These are phyloP conservation scores for Benitochromis conjunctus DNA, from an alignment of 2,113 vertebrate genomes.

Conservation along the genomic window DNA sequence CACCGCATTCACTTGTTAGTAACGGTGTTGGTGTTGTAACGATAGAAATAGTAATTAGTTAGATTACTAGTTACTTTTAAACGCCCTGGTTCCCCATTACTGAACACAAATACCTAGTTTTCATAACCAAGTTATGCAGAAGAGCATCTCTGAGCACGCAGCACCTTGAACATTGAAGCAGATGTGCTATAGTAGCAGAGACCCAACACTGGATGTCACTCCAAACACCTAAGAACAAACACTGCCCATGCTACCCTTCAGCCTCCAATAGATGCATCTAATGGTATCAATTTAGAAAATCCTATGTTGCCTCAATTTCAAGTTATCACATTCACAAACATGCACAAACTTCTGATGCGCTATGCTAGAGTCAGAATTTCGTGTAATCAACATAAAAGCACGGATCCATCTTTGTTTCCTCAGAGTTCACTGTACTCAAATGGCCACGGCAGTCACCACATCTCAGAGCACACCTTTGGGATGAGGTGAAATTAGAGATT, in stretches of 20 bases:
- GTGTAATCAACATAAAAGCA: background rate
- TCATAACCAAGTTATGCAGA: background rate
- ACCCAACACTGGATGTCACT: background rate
- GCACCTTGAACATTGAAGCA: background rate
- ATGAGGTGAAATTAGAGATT: background rate
- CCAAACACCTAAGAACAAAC: fast-evolving
- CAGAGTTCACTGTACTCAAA: background rate
- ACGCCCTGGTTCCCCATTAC: no score
- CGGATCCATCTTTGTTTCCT: background rate
- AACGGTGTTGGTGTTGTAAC: no score
- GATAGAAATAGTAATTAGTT: no score
- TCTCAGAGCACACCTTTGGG: background rate
- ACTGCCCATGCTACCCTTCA: no score
- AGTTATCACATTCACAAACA: background rate
- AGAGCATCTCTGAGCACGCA: background rate
- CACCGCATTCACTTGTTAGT: no score
- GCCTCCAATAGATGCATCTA: no score
- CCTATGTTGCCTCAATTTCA: fast-evolving
- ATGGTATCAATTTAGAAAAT: background rate
- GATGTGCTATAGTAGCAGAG: background rate
- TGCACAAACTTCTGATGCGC: no score
- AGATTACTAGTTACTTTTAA: no score
- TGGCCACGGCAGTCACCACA: background rate
- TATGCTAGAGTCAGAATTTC: background rate
- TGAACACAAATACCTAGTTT: no score